Conservation (phyloP, 2,797 vertebrate species). For the Acanthornis magna region DNA sequence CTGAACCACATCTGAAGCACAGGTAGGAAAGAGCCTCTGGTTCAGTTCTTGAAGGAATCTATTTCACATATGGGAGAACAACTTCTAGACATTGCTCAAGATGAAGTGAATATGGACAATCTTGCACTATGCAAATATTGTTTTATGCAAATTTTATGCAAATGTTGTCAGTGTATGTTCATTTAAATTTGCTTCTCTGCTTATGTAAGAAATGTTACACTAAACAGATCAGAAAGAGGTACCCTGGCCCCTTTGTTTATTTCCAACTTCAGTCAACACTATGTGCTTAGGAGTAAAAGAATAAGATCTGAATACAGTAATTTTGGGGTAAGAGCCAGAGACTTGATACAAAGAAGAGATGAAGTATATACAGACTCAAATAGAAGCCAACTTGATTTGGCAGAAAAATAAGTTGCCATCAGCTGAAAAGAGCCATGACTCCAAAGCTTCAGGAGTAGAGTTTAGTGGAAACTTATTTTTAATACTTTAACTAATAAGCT, state of each 20-base stretch:
- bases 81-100: background rate
- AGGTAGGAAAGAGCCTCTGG: fast-evolving
- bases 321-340: background rate
- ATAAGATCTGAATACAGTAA: background rate
- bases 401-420: background rate
- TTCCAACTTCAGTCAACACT: background rate
- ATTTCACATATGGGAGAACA: background rate
- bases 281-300: background rate
- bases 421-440: background rate
- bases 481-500: background rate
- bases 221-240: background rate
- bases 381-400: background rate
- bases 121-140: background rate
- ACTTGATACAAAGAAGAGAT: background rate
- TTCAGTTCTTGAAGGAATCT: background rate
- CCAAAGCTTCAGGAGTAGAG: background rate
- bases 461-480: background rate
- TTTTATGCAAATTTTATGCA: background rate
- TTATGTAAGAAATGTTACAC: background rate
- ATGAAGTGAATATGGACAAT: background rate
- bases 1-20: background rate
- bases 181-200: background rate
- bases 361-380: background rate
- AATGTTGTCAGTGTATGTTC: background rate
- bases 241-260: background rate